These are phyloP conservation scores for Pyrgus malvae DNA, from an alignment of 2,888 invertebrate genomes.

Conservation along the genomic window DNA sequence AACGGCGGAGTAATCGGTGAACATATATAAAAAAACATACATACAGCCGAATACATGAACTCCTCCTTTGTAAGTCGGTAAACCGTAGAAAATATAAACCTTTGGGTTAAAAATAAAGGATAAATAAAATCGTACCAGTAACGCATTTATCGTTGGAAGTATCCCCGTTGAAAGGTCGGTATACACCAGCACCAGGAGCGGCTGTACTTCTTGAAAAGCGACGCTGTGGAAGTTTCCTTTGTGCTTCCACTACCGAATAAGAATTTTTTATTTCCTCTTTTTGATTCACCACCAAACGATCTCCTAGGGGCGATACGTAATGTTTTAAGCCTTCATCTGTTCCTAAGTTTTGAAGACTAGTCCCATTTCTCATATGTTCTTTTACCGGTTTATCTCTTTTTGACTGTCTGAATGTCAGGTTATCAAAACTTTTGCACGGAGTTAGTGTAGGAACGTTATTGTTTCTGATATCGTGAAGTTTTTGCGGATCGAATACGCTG, in stretches of 20 bases:
- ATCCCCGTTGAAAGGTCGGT: constrained; percentile 67
- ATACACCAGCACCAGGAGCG: constrained; percentile 66
- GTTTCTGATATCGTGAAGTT: constrained; percentile 65
- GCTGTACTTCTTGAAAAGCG: constrained; percentile 55
- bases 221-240: constrained; percentile 52
- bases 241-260: constrained; percentile 65
- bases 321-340: constrained; percentile 64
- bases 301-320: constrained; percentile 59
- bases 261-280: constrained; percentile 61
- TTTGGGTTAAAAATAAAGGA: too few species aligned
- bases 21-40: too few species aligned
- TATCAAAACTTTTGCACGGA: constrained; percentile 76
- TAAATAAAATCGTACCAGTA: constrained; percentile 44
- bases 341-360: constrained; percentile 67
- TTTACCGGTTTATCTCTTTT: constrained; percentile 45
- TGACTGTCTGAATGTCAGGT: constrained; percentile 58
- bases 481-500: constrained; percentile 63
- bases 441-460: constrained; percentile 61
- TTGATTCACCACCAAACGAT: constrained; percentile 41
- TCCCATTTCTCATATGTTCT: constrained; percentile 58
- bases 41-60: too few species aligned
- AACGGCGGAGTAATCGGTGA: too few species aligned
- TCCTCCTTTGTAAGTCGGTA: too few species aligned
- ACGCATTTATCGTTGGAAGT: constrained; percentile 44
- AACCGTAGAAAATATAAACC: too few species aligned